A percentile compares a stretch with the other conserved stretches of the same genome.
Evolutionary conservation across 2,113 vertebrate species (phyloP).

Genomic region (Suricata suricatta): DNA sequence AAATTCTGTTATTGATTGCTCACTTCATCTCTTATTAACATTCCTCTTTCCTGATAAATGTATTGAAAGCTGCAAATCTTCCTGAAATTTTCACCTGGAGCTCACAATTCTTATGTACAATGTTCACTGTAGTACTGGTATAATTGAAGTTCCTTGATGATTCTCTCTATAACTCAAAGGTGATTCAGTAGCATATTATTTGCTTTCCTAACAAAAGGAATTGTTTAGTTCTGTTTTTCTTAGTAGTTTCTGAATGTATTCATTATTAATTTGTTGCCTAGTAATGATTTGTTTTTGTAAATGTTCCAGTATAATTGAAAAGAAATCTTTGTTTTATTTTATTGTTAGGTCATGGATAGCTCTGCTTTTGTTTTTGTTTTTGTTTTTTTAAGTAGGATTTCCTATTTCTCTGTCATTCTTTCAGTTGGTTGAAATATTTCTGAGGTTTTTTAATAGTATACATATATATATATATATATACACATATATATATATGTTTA

Average conservation of each 20-base stretch:
- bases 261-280: background rate
- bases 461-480: too few species aligned
- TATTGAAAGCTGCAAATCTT: background rate
- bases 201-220: background rate
- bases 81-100: background rate
- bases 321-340: conserved; percentile 2
- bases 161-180: background rate
- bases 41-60: background rate
- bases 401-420: background rate
- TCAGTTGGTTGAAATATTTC: background rate
- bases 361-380: background rate
- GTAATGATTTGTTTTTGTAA: background rate
- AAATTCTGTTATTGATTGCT: background rate
- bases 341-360: background rate
- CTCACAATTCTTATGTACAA: background rate
- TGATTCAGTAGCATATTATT: background rate
- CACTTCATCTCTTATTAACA: background rate
- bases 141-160: background rate
- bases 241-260: background rate
- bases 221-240: background rate
- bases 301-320: background rate
- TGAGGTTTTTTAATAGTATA: conserved; percentile 1
- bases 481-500: background rate
- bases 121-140: background rate
- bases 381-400: background rate